A percentile compares a stretch with the other conserved stretches of the same genome.
These are phyloP conservation scores for Drosophila aldrichi DNA, from an alignment of 2,888 invertebrate species.

Conservation along the genomic window DNA sequence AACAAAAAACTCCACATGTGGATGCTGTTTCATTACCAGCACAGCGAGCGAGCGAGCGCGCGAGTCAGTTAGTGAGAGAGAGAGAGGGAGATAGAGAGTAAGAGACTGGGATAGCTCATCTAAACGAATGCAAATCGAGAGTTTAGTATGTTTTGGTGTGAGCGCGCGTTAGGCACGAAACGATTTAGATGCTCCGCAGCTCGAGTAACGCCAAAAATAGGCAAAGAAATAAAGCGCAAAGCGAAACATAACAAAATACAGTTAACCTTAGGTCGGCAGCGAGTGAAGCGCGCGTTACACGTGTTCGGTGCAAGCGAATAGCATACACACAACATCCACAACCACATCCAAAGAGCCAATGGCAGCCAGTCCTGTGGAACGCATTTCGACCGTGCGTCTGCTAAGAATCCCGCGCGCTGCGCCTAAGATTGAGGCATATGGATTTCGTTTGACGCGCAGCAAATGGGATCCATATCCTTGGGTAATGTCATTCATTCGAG, in stretches of 20 bases:
- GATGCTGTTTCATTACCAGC: background rate
- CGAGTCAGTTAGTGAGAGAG: background rate
- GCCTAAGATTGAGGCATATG: slow-evolving; percentile 86
- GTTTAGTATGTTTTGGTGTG: slow-evolving; percentile 6
- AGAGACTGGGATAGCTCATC: background rate
- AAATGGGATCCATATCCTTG: slow-evolving; percentile 94
- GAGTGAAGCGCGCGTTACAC: slow-evolving; percentile 11
- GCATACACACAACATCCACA: background rate
- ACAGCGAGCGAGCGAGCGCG: background rate
- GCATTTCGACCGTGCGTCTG: slow-evolving; percentile 68
- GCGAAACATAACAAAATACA: background rate
- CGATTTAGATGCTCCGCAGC: slow-evolving; percentile 1
- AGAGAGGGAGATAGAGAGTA: background rate
- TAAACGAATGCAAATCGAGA: slow-evolving; percentile 3
- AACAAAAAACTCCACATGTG: slow-evolving; percentile 6
- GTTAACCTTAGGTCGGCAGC: background rate
- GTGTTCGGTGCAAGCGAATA: slow-evolving; percentile 31
- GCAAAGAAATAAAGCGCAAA: background rate
- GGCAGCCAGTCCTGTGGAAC: background rate
- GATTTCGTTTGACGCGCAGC: slow-evolving; percentile 90
- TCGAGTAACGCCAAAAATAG: background rate
- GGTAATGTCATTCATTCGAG: slow-evolving; percentile 85
- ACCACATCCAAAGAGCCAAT: background rate
- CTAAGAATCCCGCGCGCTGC: slow-evolving; percentile 88
- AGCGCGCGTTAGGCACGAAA: background rate